phyloP scores from a whole-genome alignment of 92 coral and sea anemone species.

The Heliopora coerulea region DNA sequence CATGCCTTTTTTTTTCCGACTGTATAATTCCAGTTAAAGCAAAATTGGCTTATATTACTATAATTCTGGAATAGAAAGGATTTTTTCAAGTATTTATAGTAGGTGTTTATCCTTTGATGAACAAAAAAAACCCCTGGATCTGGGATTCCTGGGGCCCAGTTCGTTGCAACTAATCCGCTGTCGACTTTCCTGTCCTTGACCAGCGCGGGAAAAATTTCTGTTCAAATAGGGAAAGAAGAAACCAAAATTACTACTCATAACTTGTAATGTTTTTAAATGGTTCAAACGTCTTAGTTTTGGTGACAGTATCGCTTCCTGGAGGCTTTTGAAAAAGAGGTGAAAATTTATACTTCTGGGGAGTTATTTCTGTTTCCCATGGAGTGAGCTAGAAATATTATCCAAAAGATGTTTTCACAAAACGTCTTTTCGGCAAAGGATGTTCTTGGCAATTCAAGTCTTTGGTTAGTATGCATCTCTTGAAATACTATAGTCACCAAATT shows the following conservation, averaged over 20 bases:
- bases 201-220: conserved; percentile 35
- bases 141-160: neutral
- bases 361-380: neutral
- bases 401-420: conserved; percentile 67
- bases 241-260: neutral
- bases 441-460: conserved; percentile 72
- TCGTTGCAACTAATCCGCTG: conserved; percentile 8
- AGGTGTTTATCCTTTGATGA: no score
- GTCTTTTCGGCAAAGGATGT: conserved; percentile 80
- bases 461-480: conserved; percentile 67
- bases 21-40: no score
- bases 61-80: no score
- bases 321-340: neutral
- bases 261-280: neutral
- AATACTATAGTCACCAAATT: neutral
- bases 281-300: neutral
- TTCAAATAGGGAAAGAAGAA: neutral
- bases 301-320: neutral
- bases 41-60: no score
- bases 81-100: no score
- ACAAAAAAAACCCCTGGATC: no score
- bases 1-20: no score
- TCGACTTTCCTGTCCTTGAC: neutral
- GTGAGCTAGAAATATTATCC: neutral
- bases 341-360: neutral